Evolutionary conservation across 2,888 invertebrate genomes (phyloP).

Genomic region (Aspidiotus rigidus): DNA sequence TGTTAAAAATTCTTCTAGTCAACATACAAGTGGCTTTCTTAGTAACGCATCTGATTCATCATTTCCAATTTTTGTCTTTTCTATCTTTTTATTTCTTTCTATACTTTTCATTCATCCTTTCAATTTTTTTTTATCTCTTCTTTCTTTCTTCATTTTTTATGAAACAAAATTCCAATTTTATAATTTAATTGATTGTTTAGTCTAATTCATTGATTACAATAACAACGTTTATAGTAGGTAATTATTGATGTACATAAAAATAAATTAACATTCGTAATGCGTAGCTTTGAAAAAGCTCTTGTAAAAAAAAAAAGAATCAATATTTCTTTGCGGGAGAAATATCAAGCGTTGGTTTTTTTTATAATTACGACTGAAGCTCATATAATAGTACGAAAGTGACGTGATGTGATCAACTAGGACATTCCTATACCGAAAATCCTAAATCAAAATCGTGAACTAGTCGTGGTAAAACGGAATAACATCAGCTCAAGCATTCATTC

Average conservation of each 20-base stretch:
- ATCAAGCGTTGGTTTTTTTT: not conserved
- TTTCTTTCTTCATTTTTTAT: not conserved
- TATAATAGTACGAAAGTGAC: no score
- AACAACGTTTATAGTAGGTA: not conserved
- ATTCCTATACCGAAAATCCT: no score
- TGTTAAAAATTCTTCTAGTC: slow-evolving; percentile 21
- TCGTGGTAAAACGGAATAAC: no score
- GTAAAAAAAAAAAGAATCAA: not conserved
- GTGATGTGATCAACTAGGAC: no score
- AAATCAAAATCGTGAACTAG: no score
- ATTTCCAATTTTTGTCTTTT: no score
- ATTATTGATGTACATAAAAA: slow-evolving; percentile 15
- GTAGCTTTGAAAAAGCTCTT: slow-evolving; percentile 19
- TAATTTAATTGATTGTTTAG: not conserved
- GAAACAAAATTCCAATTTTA: not conserved
- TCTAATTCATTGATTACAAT: not conserved
- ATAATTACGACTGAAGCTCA: not conserved
- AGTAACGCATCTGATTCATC: slow-evolving; percentile 17
- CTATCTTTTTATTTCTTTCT: not conserved
- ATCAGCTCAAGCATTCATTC: no score
- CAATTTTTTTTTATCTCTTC: not conserved
- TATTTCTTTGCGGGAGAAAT: not conserved
- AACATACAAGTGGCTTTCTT: slow-evolving; percentile 22
- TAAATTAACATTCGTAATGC: slow-evolving; percentile 30
- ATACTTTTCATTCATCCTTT: not conserved